Conservation (phyloP, 2,797 vertebrate species). For the Columba guinea region DNA sequence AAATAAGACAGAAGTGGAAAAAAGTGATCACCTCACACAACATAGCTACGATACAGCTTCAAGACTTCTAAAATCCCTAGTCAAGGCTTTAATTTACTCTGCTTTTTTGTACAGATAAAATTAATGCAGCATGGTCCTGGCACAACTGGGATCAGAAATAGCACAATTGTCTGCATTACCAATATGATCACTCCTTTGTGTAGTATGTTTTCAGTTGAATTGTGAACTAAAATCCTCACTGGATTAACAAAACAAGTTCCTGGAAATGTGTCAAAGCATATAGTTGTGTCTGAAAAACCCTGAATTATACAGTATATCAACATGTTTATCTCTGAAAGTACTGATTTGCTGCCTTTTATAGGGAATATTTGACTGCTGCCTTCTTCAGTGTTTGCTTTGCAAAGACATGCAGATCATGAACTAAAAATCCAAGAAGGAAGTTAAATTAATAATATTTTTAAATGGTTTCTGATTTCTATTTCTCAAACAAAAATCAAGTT, state of each 20-base stretch:
- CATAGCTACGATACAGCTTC: background rate
- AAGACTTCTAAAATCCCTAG: background rate
- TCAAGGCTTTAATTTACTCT: background rate
- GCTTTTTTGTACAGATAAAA: background rate
- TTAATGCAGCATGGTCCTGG: background rate
- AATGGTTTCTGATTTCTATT: conserved; percentile 54
- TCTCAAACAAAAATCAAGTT: conserved; percentile 60
- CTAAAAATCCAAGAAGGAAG: conserved; percentile 45
- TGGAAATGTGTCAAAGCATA: background rate
- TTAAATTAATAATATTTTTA: conserved; percentile 52
- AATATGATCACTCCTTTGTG: background rate
- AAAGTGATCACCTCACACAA: background rate
- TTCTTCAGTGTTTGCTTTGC: conserved; percentile 17
- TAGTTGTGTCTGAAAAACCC: background rate
- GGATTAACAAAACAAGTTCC: background rate
- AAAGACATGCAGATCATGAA: conserved; percentile 23
- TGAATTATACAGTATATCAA: background rate
- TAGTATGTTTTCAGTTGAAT: background rate
- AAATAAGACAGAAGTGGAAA: background rate
- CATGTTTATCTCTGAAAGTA: background rate
- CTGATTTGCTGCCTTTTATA: background rate
- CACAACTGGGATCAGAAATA: background rate
- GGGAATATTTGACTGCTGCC: background rate
- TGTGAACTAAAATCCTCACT: background rate
- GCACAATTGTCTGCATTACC: background rate